phyloP scores from a whole-genome alignment of 2,797 vertebrate species.

The Kryptolebias ocellatus region DNA sequence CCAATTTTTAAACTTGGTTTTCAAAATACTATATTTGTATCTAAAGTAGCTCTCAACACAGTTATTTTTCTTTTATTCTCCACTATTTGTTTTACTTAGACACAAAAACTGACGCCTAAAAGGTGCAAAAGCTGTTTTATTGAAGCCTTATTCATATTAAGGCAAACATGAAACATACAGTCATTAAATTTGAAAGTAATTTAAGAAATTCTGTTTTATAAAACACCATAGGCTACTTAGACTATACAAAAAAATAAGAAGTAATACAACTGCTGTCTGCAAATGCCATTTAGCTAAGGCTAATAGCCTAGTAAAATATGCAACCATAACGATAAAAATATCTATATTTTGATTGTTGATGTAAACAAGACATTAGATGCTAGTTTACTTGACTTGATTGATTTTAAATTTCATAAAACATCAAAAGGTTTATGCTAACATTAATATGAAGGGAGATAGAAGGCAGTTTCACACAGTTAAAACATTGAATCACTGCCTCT shows the following conservation, averaged over 20 bases:
- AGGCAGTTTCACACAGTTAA: no score
- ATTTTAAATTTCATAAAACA: no score
- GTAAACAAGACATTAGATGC: not conserved
- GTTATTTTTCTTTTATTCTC: not conserved
- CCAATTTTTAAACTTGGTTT: not conserved
- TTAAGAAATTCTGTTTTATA: not conserved
- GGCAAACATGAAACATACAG: not conserved
- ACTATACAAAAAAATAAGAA: not conserved
- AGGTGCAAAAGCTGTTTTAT: not conserved
- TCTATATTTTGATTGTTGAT: not conserved
- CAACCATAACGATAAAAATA: not conserved
- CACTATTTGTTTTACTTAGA: not conserved
- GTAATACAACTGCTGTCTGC: not conserved
- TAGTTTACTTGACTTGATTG: no score
- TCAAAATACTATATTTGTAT: not conserved
- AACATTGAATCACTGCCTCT: no score
- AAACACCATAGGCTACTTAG: no score
- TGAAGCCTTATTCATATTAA: not conserved
- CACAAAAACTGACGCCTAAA: no score
- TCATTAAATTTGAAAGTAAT: not conserved
- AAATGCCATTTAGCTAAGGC: not conserved
- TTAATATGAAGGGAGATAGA: no score
- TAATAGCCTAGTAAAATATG: conserved; percentile 6
- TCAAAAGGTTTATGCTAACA: no score
- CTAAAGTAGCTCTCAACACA: not conserved